Conservation (phyloP, 64 coral and sea anemone genomes). For the Actinia tenebrosa region DNA sequence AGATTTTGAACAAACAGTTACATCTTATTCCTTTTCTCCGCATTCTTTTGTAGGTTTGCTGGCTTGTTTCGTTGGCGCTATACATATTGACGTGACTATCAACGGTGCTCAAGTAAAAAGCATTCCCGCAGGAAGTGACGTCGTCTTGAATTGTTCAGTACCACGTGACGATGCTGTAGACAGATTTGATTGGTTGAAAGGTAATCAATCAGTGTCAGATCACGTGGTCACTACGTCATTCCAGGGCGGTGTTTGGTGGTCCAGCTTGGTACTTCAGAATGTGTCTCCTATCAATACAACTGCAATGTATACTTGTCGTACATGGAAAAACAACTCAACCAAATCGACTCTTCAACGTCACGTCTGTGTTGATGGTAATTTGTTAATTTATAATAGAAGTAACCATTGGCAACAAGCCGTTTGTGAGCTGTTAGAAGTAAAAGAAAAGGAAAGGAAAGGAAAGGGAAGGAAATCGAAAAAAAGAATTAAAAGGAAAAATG, state of each 20-base stretch:
- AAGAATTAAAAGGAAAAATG: too few species aligned
- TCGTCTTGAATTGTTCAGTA: conserved; percentile 13
- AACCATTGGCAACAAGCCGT: not conserved
- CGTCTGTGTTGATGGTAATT: not conserved
- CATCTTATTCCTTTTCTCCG: too few species aligned
- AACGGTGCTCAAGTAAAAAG: not conserved
- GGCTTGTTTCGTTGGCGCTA: not conserved
- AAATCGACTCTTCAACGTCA: not conserved
- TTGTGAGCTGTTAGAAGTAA: too few species aligned
- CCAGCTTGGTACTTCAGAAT: not conserved
- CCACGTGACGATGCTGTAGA: not conserved
- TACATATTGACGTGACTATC: not conserved
- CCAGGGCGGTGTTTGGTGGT: not conserved
- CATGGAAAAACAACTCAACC: conserved; percentile 7
- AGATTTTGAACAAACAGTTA: too few species aligned
- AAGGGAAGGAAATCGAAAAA: too few species aligned
- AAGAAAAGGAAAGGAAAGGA: too few species aligned
- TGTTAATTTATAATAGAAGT: not conserved
- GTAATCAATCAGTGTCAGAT: not conserved
- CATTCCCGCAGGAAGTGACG: conserved; percentile 7
- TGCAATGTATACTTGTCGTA: not conserved
- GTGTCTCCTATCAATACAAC: not conserved
- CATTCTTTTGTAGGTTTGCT: not conserved
- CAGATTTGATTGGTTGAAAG: conserved; percentile 5
- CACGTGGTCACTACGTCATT: not conserved